Evolutionary conservation across 2,888 invertebrate species (phyloP).

Genomic region (Anoplius nigerrimus): DNA sequence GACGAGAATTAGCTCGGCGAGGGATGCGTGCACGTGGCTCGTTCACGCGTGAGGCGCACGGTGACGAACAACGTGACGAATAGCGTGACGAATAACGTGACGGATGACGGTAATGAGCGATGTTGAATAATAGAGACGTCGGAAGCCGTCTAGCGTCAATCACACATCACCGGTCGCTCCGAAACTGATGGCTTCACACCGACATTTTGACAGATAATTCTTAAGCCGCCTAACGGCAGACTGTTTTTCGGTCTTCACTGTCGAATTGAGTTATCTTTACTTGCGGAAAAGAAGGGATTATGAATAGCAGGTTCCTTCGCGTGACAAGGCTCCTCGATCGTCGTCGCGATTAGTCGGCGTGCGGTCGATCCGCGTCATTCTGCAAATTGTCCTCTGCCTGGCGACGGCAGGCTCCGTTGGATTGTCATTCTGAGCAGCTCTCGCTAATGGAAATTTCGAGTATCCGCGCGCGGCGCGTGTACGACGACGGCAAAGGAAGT

Average conservation of each 20-base stretch:
- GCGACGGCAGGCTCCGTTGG: neutral
- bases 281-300: no score
- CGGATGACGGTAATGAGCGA: neutral
- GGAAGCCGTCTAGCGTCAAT: constrained; percentile 4
- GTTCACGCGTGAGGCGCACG: no score
- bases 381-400: neutral
- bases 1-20: constrained; percentile 32
- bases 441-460: constrained; percentile 45
- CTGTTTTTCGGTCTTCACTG: no score
- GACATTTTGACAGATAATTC: no score
- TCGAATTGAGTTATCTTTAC: no score
- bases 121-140: constrained; percentile 11
- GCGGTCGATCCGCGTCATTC: no score
- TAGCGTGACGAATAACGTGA: neutral
- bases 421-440: constrained; percentile 14
- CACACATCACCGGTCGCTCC: neutral
- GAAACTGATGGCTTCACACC: no score
- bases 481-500: neutral
- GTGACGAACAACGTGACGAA: neutral
- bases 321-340: no score
- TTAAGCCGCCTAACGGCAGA: no score
- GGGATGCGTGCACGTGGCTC: neutral
- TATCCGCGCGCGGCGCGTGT: neutral
- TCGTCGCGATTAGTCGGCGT: no score
- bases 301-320: no score